Evolutionary conservation across 2,888 invertebrate genomes (phyloP), one percentile per base, ranked within the genome.

Genomic region (Drosophila conformis): DNA sequence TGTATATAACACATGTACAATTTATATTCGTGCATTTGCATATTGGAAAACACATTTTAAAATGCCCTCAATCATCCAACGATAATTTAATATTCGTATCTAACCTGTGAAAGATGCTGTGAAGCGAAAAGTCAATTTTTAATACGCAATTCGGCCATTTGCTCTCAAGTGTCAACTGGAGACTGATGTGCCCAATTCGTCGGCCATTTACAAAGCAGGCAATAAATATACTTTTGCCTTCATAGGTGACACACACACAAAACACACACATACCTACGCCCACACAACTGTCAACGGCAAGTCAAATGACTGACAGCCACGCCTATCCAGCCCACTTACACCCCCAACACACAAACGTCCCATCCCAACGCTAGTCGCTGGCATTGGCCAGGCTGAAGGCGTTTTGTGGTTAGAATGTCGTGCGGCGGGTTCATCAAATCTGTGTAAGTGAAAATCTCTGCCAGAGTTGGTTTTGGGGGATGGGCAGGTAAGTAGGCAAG

Each of bases 381-480:
- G 31, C n/a, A 31, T 48, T 49, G 68, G 46, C 56, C 62, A 46
- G 48, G 54, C 29, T 61, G 58, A 68, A 70, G 73, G 68, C 69
- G 73, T 73, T 60, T 60, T 74, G 79, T 58, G 78, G 81, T 78
- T 69, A 73, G 62, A 48, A 68, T 76, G 81, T 65, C 79, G 73
- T 36, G 78, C 61, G 66, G 69, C 60, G 77, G 81, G 77, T 67
- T 78, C 73, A 86, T 83, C 83, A 84, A 84, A 87, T 87, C 78
- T 80, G 65, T 76, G 79, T 85, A 86, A 86, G 88, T 86, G 86
- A 87, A 86, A 87, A 81, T 85, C 71, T 72, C 66, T 63, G 59
- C 35, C 52, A 46, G 53, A 61, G 48, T 58, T 54, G 35, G 40
- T 42, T 42, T 36, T 51, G 15, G 4, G 25, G 11, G 0, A 13